phyloP scores from a whole-genome alignment of 1,140 invertebrate species.

The Polypedilum vanderplanki region DNA sequence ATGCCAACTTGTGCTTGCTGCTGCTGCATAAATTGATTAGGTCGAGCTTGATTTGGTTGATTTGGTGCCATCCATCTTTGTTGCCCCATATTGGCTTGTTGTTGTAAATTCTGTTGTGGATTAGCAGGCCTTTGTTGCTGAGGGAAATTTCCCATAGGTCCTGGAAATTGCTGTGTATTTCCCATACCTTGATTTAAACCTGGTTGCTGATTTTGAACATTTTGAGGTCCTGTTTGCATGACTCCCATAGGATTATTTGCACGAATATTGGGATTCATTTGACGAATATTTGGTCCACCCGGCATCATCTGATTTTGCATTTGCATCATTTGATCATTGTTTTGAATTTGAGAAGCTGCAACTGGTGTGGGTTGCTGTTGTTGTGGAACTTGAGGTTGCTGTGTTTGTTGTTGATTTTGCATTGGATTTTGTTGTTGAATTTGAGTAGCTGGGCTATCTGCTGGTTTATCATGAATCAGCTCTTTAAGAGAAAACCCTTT shows the following conservation, averaged over 20 bases:
- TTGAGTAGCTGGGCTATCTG: background rate
- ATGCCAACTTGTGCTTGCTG: constrained; percentile 32
- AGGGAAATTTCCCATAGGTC: constrained; percentile 32
- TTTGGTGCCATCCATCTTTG: background rate
- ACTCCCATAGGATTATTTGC: constrained; percentile 32
- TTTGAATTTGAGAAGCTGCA: background rate
- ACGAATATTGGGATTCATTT: constrained; percentile 22
- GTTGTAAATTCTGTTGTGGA: background rate
- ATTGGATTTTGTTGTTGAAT: background rate
- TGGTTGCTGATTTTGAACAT: background rate
- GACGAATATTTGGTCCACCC: background rate
- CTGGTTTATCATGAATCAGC: background rate
- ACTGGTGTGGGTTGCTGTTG: constrained; percentile 29
- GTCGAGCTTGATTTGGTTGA: constrained; percentile 31
- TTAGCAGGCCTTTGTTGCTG: constrained; percentile 30
- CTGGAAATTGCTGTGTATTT: constrained; percentile 25
- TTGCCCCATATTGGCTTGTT: background rate
- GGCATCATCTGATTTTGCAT: background rate
- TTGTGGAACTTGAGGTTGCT: constrained; percentile 43
- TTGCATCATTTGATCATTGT: background rate
- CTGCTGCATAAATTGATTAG: constrained; percentile 35
- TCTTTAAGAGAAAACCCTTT: constrained; percentile 51
- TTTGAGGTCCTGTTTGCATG: constrained; percentile 35
- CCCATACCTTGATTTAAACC: background rate
- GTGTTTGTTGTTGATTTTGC: constrained; percentile 36